Conservation (phyloP, 92 coral and sea anemone species). For the Epizoanthus illoricatus region DNA sequence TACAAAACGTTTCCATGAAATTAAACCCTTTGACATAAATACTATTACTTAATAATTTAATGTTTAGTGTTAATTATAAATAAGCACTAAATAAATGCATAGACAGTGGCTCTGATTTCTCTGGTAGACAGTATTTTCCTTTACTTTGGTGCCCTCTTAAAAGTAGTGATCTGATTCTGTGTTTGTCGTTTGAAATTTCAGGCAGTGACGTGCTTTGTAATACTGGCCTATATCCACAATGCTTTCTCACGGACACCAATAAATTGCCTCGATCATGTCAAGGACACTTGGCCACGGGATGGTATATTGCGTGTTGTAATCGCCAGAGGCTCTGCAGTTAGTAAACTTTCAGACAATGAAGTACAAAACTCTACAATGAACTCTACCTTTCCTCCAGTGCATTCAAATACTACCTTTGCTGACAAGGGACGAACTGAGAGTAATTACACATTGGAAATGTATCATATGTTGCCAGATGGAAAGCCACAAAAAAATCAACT, state of each 20-base stretch:
- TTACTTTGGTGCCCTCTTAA: not conserved
- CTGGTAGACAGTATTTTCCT: not conserved
- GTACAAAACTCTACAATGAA: conserved; percentile 44
- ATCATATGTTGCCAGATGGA: conserved; percentile 56
- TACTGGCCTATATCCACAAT: conserved; percentile 92
- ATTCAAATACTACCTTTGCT: conserved; percentile 10
- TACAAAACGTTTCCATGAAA: too few relatives aligned
- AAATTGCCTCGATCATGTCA: conserved; percentile 86
- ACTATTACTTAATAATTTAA: too few relatives aligned
- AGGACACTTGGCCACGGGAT: conserved; percentile 96
- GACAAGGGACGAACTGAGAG: conserved; percentile 14
- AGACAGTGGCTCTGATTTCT: not conserved
- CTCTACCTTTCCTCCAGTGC: conserved; percentile 37
- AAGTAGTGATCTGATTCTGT: not conserved
- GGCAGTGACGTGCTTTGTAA: conserved; percentile 89
- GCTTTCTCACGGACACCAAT: conserved; percentile 96
- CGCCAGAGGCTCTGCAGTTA: conserved; percentile 63
- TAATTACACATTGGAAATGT: conserved; percentile 47
- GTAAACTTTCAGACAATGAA: conserved; percentile 66
- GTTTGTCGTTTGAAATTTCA: conserved; percentile 36
- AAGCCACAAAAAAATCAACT: conserved; percentile 66
- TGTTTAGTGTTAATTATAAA: too few relatives aligned
- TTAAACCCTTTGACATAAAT: too few relatives aligned
- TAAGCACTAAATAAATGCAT: not conserved
- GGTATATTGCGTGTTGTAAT: conserved; percentile 91